Evolutionary conservation across 1,140 invertebrate genomes (phyloP).

Genomic region (Trachelipus rathkii): DNA sequence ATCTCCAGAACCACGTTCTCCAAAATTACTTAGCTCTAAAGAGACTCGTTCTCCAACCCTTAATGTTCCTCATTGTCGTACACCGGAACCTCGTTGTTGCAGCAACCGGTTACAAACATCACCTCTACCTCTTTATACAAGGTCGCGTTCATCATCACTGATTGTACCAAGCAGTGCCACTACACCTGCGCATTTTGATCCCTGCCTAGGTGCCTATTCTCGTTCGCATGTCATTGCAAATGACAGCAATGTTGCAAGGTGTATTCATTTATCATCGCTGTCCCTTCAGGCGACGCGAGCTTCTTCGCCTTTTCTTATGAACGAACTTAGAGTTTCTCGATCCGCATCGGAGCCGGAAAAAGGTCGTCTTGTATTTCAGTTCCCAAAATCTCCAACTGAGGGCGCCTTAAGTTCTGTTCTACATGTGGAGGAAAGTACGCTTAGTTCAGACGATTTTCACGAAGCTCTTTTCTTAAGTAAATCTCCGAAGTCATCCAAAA

Average conservation of each 20-base stretch:
- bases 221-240: background rate
- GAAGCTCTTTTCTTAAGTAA: slow-evolving; percentile 59
- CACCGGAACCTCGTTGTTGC: slow-evolving; percentile 34
- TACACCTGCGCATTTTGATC: slow-evolving; percentile 2
- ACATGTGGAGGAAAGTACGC: slow-evolving; percentile 58
- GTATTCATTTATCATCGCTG: slow-evolving; percentile 44
- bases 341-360: slow-evolving; percentile 57
- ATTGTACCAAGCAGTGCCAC: slow-evolving; percentile 36
- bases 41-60: slow-evolving; percentile 41
- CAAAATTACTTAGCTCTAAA: slow-evolving; percentile 44
- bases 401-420: slow-evolving; percentile 59
- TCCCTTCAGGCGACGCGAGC: slow-evolving; percentile 46
- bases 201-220: background rate
- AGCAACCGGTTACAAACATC: slow-evolving; percentile 38
- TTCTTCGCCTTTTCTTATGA: slow-evolving; percentile 48
- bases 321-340: slow-evolving; percentile 49
- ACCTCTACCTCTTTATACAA: slow-evolving; percentile 41
- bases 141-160: slow-evolving; percentile 39
- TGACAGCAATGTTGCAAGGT: slow-evolving; percentile 18
- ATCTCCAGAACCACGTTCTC: slow-evolving; percentile 56
- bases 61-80: slow-evolving; percentile 49
- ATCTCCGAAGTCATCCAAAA: slow-evolving; percentile 52
- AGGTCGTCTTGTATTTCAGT: slow-evolving; percentile 57
- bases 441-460: slow-evolving; percentile 61
- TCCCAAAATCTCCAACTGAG: slow-evolving; percentile 59